Conservation (phyloP, 2,888 invertebrate genomes). For the Liposcelis brunnea region DNA sequence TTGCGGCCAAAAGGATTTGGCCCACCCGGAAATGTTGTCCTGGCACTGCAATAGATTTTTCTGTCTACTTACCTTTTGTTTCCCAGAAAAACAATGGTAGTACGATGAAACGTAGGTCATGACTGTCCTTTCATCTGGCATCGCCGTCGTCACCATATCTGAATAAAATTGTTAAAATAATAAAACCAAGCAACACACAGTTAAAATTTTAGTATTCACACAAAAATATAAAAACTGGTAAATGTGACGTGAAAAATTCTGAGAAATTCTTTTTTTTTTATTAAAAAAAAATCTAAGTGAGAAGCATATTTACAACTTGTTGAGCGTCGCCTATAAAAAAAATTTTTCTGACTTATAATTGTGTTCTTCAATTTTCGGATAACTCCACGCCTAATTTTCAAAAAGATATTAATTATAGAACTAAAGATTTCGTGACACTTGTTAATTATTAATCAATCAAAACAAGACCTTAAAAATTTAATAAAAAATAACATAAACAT, state of each 20-base stretch:
- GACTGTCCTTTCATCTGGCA: conserved; percentile 98
- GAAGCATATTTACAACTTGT: too few relatives aligned
- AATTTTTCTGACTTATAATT: too few relatives aligned
- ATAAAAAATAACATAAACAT: conserved; percentile 19
- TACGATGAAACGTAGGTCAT: conserved; percentile 99
- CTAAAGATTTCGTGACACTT: too few relatives aligned
- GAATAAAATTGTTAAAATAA: conserved; percentile 19
- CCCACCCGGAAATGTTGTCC: too few relatives aligned
- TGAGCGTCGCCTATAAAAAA: too few relatives aligned
- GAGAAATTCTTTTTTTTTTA: not conserved
- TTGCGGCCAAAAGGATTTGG: too few relatives aligned
- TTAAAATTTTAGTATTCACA: conserved; percentile 10
- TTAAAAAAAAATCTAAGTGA: too few relatives aligned
- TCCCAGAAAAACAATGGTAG: conserved; percentile 99
- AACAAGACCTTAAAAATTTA: conserved; percentile 15
- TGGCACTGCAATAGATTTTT: too few relatives aligned
- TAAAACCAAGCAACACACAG: conserved; percentile 13
- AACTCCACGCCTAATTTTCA: too few relatives aligned
- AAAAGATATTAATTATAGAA: too few relatives aligned
- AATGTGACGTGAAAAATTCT: conserved; percentile 23
- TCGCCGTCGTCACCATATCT: conserved; percentile 96
- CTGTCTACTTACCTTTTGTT: conserved; percentile 88
- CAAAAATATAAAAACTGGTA: conserved; percentile 11
- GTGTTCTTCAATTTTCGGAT: too few relatives aligned
- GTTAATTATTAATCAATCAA: too few relatives aligned